Evolutionary conservation across 2,113 vertebrate species (phyloP).

Genomic region (Nyctibius bracteatus): DNA sequence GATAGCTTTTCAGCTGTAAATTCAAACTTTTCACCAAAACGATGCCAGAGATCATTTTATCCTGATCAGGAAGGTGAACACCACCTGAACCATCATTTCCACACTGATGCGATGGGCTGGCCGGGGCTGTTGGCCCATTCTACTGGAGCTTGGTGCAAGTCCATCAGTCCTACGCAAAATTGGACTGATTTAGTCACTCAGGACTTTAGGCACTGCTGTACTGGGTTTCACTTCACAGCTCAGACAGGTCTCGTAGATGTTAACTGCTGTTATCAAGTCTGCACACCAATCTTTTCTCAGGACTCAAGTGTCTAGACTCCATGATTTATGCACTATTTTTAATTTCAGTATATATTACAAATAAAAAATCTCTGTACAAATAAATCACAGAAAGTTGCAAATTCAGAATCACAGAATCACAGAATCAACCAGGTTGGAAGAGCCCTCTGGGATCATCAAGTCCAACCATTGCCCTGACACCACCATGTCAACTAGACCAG

Average conservation of each 20-base stretch:
- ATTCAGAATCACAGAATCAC: too few relatives aligned
- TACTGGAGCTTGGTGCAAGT: neutral
- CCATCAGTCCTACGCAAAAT: neutral
- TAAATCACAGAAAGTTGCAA: neutral
- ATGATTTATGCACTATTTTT: neutral
- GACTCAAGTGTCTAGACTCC: neutral
- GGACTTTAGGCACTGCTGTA: neutral
- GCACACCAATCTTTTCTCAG: too few relatives aligned
- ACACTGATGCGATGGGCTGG: neutral
- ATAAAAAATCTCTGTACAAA: neutral
- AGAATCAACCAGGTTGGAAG: too few relatives aligned
- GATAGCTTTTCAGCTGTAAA: neutral
- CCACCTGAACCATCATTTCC: neutral
- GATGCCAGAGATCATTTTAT: neutral
- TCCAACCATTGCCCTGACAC: too few relatives aligned
- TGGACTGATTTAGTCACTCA: neutral
- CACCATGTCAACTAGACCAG: too few relatives aligned
- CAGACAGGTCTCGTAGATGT: fast-evolving
- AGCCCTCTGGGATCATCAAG: too few relatives aligned
- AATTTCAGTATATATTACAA: neutral
- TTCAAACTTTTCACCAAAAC: neutral
- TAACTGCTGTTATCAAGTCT: neutral
- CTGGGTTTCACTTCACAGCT: neutral
- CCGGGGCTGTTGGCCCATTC: neutral
- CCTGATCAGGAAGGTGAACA: fast-evolving